Evolutionary conservation across 2,113 vertebrate genomes (phyloP), one percentile per base, ranked within the genome.

Genomic region (Anseranas semipalmata): DNA sequence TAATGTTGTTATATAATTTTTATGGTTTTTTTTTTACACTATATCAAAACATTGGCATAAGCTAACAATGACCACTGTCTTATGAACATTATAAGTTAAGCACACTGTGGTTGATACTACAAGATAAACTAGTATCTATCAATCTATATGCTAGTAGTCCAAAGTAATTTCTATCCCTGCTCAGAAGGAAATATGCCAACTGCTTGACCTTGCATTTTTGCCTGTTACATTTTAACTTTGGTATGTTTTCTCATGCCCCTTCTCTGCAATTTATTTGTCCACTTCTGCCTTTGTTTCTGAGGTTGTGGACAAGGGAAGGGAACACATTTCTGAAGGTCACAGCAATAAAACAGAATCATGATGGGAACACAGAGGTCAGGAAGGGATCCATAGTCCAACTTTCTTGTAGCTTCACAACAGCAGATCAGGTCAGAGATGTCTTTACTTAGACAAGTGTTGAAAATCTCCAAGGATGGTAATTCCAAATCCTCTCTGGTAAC

Each of bases 191-290:
- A 17, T 37, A 70, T 66, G 9, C 22, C 45, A 35, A 56, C 67
- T 77, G 59, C 59, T 74, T 95, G 81, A 79, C 93, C 58, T 93
- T 89, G 77, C 73, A 85, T 24, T 87, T 94, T 30, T 80, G 71
- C 28, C 41, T 5, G n/a, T 94, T 95, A 83, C 30, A 94, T 76
- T 95, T 96, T 93, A 96, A 93, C 95, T 91, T 58, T 17, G 19
- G 12, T 46, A 70, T 89, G 43, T 68, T 77, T 63, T 63, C 71
- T 79, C 62, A 50, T 52, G 41, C 15, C 90, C 46, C 55, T 88
- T 75, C 39, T 79, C 48, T 79, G 80, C 43, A 87, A 95, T 91
- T 74, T 74, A 52, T 84, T 92, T 79, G 56, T 70, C 93, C 45
- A 52, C 21, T 77, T 82, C 79, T 84, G 52, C 35, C 65, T 75